Evolutionary conservation across 2,113 vertebrate genomes (phyloP), one percentile per base, ranked within the genome.

Genomic region (Festucalex cinctus): DNA sequence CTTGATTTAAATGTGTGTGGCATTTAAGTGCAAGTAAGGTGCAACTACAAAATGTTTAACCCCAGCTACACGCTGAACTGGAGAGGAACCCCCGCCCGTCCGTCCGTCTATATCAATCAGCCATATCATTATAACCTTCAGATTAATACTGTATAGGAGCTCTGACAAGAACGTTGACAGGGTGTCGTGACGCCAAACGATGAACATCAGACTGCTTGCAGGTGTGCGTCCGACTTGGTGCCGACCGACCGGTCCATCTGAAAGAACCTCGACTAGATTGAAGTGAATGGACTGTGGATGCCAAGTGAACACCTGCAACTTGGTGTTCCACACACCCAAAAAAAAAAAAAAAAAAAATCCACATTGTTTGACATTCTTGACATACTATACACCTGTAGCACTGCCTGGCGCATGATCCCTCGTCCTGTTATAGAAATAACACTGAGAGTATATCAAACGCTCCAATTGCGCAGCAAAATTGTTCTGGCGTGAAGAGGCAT

Each of bases 11-110:
- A 9, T 67, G 39, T 65, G 63, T 65, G 37, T 68, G 70, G 49
- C 20, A 69, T 68, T 54, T 17, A 36, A 71, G 70, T 71, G 51
- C 51, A 16, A 65, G n/a, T 74, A 77, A 75, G 73, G 78, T 84
- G 80, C 73, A 70, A 75, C 44, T 58, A 69, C 54, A 61, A 80
- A 22, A 22, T 73, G 68, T 73, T 20, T 7, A n/a, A 41, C 14
- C 37, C 12, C n/a, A 62, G 39, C 58, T 22, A 37, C 14, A 35
- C 22, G 41, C 37, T 7, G n/a, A 43, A 39, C 37, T 61, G 59
- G 20, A 22, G 14, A 39, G 1, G n/a, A 35, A 26, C 43, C n/a
- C 12, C 22, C 22, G 5, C 12, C 53, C 26, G 1, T 59, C 39
- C 39, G 6, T 9, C 43, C 43, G 22, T 26, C 60, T 24, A 62